Evolutionary conservation across 2,113 vertebrate species (phyloP).

Genomic region (Noctilio leporinus): DNA sequence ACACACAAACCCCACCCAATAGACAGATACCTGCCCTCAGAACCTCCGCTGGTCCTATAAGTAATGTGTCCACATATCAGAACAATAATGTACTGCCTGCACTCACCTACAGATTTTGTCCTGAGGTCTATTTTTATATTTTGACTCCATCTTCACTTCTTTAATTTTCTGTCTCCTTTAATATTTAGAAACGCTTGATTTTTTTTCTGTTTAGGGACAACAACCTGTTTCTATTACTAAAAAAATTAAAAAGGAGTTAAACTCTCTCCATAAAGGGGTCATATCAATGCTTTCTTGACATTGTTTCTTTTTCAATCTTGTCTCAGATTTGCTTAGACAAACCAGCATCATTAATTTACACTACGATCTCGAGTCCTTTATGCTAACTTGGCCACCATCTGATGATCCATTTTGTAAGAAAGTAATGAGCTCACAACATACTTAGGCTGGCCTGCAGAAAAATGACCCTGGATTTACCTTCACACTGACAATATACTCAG

Average conservation of each 20-base stretch:
- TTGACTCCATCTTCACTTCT: neutral
- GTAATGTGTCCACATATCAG: neutral
- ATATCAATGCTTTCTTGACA: neutral
- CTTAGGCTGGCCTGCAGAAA: neutral
- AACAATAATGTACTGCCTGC: neutral
- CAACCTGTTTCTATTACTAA: neutral
- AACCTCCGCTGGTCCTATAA: neutral
- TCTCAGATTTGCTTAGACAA: neutral
- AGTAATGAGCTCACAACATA: neutral
- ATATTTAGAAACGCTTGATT: neutral
- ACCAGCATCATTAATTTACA: neutral
- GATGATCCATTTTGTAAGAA: neutral
- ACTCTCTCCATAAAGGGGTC: neutral
- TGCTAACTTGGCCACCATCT: neutral
- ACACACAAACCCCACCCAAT: too few relatives aligned
- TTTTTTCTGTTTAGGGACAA: neutral
- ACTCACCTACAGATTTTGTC: neutral
- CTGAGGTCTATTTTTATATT: neutral
- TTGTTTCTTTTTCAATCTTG: neutral
- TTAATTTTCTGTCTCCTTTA: neutral
- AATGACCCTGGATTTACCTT: neutral
- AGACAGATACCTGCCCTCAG: neutral
- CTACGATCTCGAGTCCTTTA: neutral
- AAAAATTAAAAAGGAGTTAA: neutral
- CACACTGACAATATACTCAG: neutral